Evolutionary conservation across 1,140 invertebrate species (phyloP), one percentile per base, ranked within the genome.

Genomic region (Phymastichus coffea): DNA sequence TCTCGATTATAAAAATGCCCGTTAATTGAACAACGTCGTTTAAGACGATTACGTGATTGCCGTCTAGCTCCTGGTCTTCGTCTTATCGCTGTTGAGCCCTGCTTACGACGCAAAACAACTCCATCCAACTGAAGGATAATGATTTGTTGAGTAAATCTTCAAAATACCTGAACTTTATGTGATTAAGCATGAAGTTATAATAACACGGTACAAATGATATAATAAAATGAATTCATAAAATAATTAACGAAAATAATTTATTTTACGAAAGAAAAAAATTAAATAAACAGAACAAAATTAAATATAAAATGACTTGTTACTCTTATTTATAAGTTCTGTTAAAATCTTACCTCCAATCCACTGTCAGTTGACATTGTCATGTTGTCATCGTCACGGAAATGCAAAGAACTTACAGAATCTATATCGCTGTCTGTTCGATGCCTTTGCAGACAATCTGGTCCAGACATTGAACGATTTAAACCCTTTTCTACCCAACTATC

Each of bases 1-100:
- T 94, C 91, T 51, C 90, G 84, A 74, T 94, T 90, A 70, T 94
- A 94, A 74, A 89, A 92, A 74, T 94, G 91, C 1, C 92, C 91
- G 75, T 94, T 94, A 26, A 94, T 94, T 0, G 91, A 93, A 64
- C 91, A 93, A 55, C 91, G 82, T 58, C 90, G 80, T 80, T 87
- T 85, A 12, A 91, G 73, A 72, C 88, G 87, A 59, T 86, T 84
- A 28, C 87, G 82, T 2, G 89, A 88, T 66, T 75, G 83, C 66
- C 84, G 78, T 60, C 84, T 77, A 56, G 85, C 84, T 47, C 89
- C 87, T 30, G 87, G 85, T 67, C 89, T 76, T 65, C 90, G 77
- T 74, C 85, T 82, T 65, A 92, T 85, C 26, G 89, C 85, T 33
- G 88, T 84, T 20, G 88, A 85, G 51, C 88, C 86, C 57, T 76